Conservation (phyloP, 2,797 vertebrate genomes). For the Carcharodon carcharias region DNA sequence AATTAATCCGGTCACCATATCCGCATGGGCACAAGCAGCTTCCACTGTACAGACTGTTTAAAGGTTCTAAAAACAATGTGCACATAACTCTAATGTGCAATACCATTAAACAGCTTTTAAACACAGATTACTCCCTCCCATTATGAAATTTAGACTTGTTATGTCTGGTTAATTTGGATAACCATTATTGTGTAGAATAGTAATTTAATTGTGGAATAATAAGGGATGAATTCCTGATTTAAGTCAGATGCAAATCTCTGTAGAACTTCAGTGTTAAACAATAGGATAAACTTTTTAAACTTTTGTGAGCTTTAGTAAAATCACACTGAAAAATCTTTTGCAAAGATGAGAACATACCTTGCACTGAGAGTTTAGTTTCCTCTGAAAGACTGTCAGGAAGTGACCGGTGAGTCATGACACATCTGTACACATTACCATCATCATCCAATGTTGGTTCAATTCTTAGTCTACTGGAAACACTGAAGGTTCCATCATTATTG, state of each 20-base stretch:
- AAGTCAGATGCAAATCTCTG: too few relatives aligned
- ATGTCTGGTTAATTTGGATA: not conserved
- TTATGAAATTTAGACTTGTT: too few relatives aligned
- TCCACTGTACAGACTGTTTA: not conserved
- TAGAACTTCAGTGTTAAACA: not conserved
- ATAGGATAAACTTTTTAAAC: not conserved
- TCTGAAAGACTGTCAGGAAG: accelerated
- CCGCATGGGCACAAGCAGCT: not conserved
- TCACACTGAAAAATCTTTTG: not conserved
- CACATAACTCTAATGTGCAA: not conserved
- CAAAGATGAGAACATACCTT: not conserved
- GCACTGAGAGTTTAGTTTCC: not conserved
- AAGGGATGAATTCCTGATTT: not conserved
- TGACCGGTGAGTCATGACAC: not conserved
- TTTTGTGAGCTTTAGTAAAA: not conserved
- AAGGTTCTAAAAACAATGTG: not conserved
- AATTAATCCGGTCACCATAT: not conserved
- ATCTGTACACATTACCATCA: not conserved
- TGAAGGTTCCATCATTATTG: not conserved
- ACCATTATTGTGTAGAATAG: not conserved
- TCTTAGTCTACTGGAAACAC: not conserved
- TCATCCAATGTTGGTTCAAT: not conserved
- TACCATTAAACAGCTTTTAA: not conserved
- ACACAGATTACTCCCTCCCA: not conserved
- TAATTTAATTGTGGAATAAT: not conserved